Percentiles rank a stretch among this genome's conserved stretches.
phyloP scores from a whole-genome alignment of 37 sponge, comb jelly and placozoan species.

The Diacarnus erythraeanus region DNA sequence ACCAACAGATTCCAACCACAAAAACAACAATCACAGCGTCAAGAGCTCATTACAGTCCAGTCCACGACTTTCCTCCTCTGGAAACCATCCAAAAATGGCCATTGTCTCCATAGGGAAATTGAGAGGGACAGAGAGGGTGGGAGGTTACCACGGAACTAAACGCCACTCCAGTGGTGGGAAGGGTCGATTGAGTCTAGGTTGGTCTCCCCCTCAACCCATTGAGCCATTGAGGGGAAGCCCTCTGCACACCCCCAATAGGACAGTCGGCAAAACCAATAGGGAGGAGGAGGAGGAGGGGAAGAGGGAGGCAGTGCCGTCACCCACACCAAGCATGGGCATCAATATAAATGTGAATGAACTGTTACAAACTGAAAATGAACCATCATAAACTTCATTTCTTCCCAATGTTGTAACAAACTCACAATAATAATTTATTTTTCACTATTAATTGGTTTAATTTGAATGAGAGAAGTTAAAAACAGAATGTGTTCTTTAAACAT shows the following conservation, averaged over 20 bases:
- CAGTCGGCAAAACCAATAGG: neutral
- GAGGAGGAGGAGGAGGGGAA: neutral
- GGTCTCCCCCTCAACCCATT: conserved; percentile 31
- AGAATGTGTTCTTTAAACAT: neutral
- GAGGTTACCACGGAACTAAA: neutral
- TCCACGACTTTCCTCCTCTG: neutral
- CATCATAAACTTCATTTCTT: too few species aligned
- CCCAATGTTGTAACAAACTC: too few species aligned
- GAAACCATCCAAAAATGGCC: neutral
- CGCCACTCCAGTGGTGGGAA: conserved; percentile 12
- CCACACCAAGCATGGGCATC: conserved; percentile 10
- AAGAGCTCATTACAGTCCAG: neutral
- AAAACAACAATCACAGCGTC: neutral
- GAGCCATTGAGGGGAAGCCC: conserved; percentile 31
- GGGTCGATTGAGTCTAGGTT: conserved; percentile 32
- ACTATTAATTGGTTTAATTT: too few species aligned
- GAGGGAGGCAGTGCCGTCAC: neutral
- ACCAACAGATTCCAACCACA: neutral
- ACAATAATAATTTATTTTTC: too few species aligned
- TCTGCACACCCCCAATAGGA: neutral
- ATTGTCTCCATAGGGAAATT: conserved; percentile 29
- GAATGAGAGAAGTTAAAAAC: neutral
- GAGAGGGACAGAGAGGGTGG: neutral
- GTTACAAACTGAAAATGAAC: neutral
- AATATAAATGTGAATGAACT: conserved; percentile 26